Evolutionary conservation across 2,797 vertebrate genomes (phyloP).

Genomic region (Dallia pectoralis): DNA sequence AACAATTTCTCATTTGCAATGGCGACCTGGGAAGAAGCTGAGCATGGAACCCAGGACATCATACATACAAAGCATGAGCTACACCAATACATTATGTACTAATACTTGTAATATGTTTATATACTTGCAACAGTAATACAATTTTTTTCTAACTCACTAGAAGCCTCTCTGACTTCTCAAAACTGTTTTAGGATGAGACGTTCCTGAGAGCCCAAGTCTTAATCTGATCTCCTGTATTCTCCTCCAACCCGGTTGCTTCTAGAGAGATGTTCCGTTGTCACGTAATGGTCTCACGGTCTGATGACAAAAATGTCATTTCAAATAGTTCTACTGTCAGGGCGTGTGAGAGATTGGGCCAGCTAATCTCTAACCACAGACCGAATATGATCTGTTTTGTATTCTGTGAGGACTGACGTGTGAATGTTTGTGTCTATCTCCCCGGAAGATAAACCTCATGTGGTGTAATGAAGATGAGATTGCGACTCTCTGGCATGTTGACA

Average conservation of each 20-base stretch:
- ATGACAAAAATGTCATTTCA: constrained; percentile 71
- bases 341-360: constrained; percentile 51
- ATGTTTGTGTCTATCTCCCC: constrained; percentile 58
- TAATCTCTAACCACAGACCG: constrained; percentile 59
- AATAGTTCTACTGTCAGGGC: constrained; percentile 60
- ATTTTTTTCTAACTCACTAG: constrained; percentile 56
- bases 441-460: constrained; percentile 66
- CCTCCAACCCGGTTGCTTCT: constrained; percentile 9
- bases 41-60: no score
- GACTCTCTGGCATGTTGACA: constrained; percentile 41
- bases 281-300: constrained; percentile 71
- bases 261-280: constrained; percentile 66
- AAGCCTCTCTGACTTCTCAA: constrained; percentile 56
- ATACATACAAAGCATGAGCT: no score
- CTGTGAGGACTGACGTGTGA: constrained; percentile 55
- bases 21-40: no score
- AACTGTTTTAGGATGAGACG: constrained; percentile 52
- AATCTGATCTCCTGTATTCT: constrained; percentile 44
- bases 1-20: no score
- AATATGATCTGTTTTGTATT: constrained; percentile 49
- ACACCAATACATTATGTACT: no score
- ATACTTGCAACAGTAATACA: constrained; percentile 41
- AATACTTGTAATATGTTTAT: not conserved
- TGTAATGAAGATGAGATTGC: constrained; percentile 48
- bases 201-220: constrained; percentile 50